Percentiles rank a stretch among this genome's conserved stretches.
Conservation (phyloP, 1,140 invertebrate species). For the Colletes gigas region DNA sequence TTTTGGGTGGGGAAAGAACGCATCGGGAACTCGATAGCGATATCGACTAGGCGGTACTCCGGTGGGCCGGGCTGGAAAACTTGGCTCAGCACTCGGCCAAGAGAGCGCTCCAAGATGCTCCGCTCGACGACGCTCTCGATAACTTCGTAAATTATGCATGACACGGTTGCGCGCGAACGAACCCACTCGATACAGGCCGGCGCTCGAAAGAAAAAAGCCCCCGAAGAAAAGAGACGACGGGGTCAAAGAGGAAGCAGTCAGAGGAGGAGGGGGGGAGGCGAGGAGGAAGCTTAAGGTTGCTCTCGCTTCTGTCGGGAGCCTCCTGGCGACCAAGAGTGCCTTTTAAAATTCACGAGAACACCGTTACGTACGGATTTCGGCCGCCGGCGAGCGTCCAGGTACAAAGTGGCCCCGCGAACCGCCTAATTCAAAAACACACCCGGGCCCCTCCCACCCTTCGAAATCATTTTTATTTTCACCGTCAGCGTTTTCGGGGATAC, state of each 20-base stretch:
- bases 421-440: conserved; percentile 54
- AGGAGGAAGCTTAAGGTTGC: conserved; percentile 11
- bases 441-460: too few species aligned
- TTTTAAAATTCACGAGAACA: conserved; percentile 55
- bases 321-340: not conserved
- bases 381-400: conserved; percentile 13
- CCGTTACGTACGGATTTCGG: conserved; percentile 37
- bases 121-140: conserved; percentile 25
- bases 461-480: too few species aligned
- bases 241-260: not conserved
- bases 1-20: too few species aligned
- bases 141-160: conserved; percentile 60
- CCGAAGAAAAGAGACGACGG: not conserved
- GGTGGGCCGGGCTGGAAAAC: not conserved
- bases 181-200: conserved; percentile 11
- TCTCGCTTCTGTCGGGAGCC: too few species aligned
- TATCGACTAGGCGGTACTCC: too few species aligned
- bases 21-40: too few species aligned
- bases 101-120: conserved; percentile 2
- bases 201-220: not conserved
- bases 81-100: conserved; percentile 16
- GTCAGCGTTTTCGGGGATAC: too few species aligned
- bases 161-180: conserved; percentile 24
- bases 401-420: conserved; percentile 43
- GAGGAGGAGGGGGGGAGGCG: too few species aligned